Conservation (phyloP, 2,113 vertebrate genomes). For the Elgaria multicarinata region DNA sequence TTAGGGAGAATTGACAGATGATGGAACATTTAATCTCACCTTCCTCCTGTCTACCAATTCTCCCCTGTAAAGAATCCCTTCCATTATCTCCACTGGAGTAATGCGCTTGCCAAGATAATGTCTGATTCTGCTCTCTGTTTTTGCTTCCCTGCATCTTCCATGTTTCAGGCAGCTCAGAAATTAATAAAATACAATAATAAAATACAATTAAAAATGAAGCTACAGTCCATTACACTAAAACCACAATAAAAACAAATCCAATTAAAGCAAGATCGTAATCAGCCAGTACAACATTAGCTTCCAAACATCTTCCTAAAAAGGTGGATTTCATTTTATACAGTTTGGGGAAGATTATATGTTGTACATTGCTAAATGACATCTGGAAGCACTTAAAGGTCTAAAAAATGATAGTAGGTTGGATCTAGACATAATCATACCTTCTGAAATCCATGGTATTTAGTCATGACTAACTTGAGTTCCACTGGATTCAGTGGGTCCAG, state of each 20-base stretch:
- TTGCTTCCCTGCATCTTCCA: constrained; percentile 1
- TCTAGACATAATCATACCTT: too few relatives aligned
- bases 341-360: neutral
- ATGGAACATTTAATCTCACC: too few relatives aligned
- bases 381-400: neutral
- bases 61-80: too few relatives aligned
- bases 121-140: constrained; percentile 1
- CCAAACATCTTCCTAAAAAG: constrained; percentile 1
- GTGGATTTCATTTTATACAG: neutral
- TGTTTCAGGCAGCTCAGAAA: neutral
- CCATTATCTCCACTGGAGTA: too few relatives aligned
- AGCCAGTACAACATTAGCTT: neutral
- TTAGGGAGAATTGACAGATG: too few relatives aligned
- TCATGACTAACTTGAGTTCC: too few relatives aligned
- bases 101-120: neutral
- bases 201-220: constrained; percentile 11
- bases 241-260: constrained; percentile 6
- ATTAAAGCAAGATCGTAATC: constrained; percentile 7
- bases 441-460: too few relatives aligned
- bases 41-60: too few relatives aligned
- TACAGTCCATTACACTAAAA: constrained; percentile 3
- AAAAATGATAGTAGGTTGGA: neutral
- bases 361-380: neutral
- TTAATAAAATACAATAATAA: constrained; percentile 16
- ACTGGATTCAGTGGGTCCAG: too few relatives aligned